Evolutionary conservation across 30 jellyfish, hydroid and myxozoan species (phyloP).

Genomic region (Turritopsis rubra): DNA sequence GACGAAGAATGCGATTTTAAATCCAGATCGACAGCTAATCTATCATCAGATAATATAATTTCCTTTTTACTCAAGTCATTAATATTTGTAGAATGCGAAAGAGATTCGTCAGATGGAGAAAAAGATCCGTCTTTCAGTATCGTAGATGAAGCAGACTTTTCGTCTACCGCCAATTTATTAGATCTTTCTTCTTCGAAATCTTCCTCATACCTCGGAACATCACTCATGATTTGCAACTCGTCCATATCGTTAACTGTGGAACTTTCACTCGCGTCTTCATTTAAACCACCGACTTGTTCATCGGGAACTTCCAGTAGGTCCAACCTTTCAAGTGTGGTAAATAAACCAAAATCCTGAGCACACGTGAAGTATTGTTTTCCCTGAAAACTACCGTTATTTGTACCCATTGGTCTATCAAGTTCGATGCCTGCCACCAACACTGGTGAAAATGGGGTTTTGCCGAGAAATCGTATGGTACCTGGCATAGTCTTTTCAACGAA

Average conservation of each 20-base stretch:
- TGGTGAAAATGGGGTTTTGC: conserved; percentile 72
- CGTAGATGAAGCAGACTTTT: neutral
- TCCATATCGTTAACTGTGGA: conserved; percentile 11
- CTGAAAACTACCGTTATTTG: conserved; percentile 78
- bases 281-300: neutral
- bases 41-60: neutral
- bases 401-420: conserved; percentile 71
- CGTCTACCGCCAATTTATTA: neutral
- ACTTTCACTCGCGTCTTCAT: conserved; percentile 2
- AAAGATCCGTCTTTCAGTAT: neutral
- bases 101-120: neutral
- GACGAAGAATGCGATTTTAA: conserved; percentile 7
- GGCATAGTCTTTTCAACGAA: conserved; percentile 49
- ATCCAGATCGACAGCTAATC: neutral
- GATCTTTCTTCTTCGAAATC: neutral
- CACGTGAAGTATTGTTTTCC: conserved; percentile 75
- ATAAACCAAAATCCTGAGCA: conserved; percentile 57
- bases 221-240: neutral
- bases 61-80: neutral
- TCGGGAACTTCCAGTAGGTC: neutral
- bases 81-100: neutral
- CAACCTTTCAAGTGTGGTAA: conserved; percentile 51
- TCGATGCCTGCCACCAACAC: conserved; percentile 87
- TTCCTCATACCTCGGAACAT: neutral
- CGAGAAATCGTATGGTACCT: conserved; percentile 81